Evolutionary conservation across 2,888 invertebrate genomes (phyloP).

Genomic region (Ditula angustiorana): DNA sequence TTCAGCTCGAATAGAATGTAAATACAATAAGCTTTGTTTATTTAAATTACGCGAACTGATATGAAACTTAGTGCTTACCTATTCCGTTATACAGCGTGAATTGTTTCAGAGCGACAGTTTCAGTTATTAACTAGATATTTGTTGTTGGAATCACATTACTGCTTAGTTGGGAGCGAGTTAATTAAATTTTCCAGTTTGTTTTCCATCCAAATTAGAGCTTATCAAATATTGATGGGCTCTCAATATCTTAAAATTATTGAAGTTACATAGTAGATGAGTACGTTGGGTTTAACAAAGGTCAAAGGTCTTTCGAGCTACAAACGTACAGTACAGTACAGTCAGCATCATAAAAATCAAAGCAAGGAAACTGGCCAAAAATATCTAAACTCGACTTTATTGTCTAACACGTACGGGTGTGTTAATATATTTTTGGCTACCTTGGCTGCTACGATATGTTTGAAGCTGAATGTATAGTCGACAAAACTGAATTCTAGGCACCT

Average conservation of each 20-base stretch:
- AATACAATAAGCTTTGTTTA: slow-evolving; percentile 11
- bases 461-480: too few species aligned
- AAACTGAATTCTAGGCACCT: too few species aligned
- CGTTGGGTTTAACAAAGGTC: not conserved
- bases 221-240: slow-evolving; percentile 23
- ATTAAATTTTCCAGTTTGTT: slow-evolving; percentile 31
- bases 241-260: not conserved
- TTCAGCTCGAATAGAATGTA: not conserved
- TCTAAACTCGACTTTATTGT: too few species aligned
- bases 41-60: slow-evolving; percentile 14
- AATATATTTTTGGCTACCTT: too few species aligned
- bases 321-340: too few species aligned
- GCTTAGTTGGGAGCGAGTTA: slow-evolving; percentile 14
- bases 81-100: not conserved
- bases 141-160: slow-evolving; percentile 22
- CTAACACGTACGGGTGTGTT: too few species aligned
- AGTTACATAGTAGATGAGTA: not conserved
- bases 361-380: too few species aligned
- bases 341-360: too few species aligned
- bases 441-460: too few species aligned
- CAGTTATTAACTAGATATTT: slow-evolving; percentile 22
- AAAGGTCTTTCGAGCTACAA: not conserved
- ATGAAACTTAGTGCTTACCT: slow-evolving; percentile 22
- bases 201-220: slow-evolving; percentile 23
- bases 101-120: not conserved